phyloP scores from a whole-genome alignment of 1,140 invertebrate genomes.

The Drosophila santomea region DNA sequence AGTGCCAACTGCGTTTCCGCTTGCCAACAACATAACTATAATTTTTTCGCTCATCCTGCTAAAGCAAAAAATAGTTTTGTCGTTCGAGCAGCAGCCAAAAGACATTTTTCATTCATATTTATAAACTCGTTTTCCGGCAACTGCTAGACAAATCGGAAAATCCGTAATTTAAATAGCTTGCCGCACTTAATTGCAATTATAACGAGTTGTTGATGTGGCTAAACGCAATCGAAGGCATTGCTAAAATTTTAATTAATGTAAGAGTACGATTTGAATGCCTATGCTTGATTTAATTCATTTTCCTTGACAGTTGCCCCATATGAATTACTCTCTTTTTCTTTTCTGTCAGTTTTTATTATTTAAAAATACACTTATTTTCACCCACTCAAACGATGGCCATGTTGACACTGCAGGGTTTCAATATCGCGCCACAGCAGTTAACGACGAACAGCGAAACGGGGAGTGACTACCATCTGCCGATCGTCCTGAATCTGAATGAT shows the following conservation, averaged over 20 bases:
- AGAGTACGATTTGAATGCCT: too few relatives aligned
- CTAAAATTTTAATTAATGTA: too few relatives aligned
- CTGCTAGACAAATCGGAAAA: constrained; percentile 30
- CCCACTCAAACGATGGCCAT: neutral
- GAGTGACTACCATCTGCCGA: neutral
- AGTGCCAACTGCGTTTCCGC: constrained; percentile 69
- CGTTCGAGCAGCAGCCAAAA: constrained; percentile 9
- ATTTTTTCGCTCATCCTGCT: constrained; percentile 49
- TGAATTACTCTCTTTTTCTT: too few relatives aligned
- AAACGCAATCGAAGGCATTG: too few relatives aligned
- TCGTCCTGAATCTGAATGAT: neutral
- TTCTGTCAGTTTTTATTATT: neutral
- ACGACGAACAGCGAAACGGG: neutral
- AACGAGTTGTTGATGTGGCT: constrained; percentile 12
- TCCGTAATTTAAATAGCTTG: constrained; percentile 66
- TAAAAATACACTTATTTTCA: too few relatives aligned
- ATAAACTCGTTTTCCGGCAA: constrained; percentile 12
- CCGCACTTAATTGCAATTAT: constrained; percentile 58
- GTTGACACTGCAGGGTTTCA: neutral
- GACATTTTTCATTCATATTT: constrained; percentile 42
- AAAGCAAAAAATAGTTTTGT: constrained; percentile 27
- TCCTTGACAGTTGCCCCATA: too few relatives aligned
- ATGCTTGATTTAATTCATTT: too few relatives aligned
- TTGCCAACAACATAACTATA: constrained; percentile 58
- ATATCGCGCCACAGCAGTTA: neutral